A percentile compares a stretch with the other conserved stretches of the same genome.
phyloP scores from a whole-genome alignment of 1,140 invertebrate genomes.

The Drosophila ficusphila region DNA sequence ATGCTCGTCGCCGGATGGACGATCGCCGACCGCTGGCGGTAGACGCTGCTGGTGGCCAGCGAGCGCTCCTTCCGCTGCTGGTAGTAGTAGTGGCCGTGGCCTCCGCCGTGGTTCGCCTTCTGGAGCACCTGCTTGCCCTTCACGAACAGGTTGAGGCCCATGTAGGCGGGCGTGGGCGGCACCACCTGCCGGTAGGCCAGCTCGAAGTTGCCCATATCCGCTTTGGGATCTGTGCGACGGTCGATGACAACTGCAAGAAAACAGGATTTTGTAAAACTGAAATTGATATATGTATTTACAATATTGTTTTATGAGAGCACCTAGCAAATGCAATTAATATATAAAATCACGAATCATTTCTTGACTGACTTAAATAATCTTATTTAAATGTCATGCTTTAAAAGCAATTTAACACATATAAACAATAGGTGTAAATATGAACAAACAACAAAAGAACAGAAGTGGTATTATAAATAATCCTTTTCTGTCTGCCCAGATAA shows the following conservation, averaged over 20 bases:
- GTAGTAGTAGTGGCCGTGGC: conserved; percentile 56
- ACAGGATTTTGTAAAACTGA: too few relatives aligned
- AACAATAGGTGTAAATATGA: too few relatives aligned
- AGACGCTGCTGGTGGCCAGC: conserved; percentile 66
- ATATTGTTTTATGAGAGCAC: too few relatives aligned
- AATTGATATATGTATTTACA: too few relatives aligned
- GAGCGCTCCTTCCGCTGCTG: conserved; percentile 66
- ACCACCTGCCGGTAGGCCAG: conserved; percentile 90
- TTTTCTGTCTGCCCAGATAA: too few relatives aligned
- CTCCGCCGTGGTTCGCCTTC: conserved; percentile 48
- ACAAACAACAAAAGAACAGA: too few relatives aligned
- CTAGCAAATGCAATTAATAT: too few relatives aligned
- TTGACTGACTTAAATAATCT: too few relatives aligned
- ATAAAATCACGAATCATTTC: too few relatives aligned
- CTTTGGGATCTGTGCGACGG: conserved; percentile 89
- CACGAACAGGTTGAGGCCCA: conserved; percentile 86
- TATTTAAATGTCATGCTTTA: too few relatives aligned
- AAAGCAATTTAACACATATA: too few relatives aligned
- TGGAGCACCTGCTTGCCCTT: conserved; percentile 81
- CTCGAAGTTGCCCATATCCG: conserved; percentile 94
- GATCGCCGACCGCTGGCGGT: conserved; percentile 65
- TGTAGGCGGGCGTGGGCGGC: conserved; percentile 92
- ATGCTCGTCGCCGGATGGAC: conserved; percentile 52
- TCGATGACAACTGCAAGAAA: conserved; percentile 92
- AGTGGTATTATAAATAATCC: not conserved